phyloP scores from a whole-genome alignment of 2,113 vertebrate species.

The Upupa epops region DNA sequence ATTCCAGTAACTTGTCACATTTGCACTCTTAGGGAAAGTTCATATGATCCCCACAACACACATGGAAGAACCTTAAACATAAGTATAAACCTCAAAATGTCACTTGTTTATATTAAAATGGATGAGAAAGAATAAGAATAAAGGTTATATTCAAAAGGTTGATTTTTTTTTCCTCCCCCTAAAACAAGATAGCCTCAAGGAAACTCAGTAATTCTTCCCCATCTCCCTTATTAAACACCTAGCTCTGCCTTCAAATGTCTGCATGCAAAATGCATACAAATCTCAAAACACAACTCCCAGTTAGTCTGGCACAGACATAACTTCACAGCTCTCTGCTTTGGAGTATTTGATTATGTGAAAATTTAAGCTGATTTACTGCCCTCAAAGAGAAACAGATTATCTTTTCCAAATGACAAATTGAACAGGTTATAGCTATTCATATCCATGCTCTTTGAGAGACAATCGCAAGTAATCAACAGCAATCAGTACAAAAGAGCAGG shows the following conservation, averaged over 20 bases:
- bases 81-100: neutral
- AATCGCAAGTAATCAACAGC: neutral
- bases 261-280: neutral
- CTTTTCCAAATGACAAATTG: neutral
- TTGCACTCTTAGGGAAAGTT: neutral
- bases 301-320: neutral
- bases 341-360: neutral
- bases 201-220: neutral
- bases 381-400: neutral
- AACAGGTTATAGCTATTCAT: neutral
- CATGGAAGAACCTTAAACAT: neutral
- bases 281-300: neutral
- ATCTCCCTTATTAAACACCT: neutral
- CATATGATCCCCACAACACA: neutral
- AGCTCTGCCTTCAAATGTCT: neutral
- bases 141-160: neutral
- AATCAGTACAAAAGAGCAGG: neutral
- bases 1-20: neutral
- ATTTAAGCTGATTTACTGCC: neutral
- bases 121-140: fast-evolving
- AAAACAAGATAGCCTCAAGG: neutral
- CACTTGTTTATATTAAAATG: neutral
- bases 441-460: neutral
- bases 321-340: neutral
- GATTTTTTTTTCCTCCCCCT: neutral